A percentile compares a stretch with the other conserved stretches of the same genome.
These are phyloP conservation scores for Acrossocheilus fasciatus DNA, from an alignment of 2,797 vertebrate species.

Conservation along the genomic window DNA sequence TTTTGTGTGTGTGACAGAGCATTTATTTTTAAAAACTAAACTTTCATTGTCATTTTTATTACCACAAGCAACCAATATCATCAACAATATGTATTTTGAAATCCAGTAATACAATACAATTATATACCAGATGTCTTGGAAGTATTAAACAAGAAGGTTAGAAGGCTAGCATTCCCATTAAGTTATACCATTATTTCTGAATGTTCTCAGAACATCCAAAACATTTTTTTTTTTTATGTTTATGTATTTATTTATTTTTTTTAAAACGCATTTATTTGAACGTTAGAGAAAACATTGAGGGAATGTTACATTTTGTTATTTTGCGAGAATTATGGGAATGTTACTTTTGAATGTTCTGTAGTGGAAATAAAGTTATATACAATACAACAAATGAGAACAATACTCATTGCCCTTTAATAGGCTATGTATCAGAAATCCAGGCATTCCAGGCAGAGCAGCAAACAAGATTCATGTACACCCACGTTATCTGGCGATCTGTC, in stretches of 20 bases:
- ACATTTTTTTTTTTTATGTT: too few species aligned
- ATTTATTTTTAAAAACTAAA: not conserved
- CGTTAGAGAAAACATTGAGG: not conserved
- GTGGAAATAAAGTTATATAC: not conserved
- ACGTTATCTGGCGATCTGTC: not conserved
- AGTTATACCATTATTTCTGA: too few species aligned
- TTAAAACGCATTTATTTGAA: not conserved
- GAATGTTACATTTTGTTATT: not conserved
- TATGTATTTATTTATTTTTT: too few species aligned
- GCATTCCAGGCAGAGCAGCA: not conserved
- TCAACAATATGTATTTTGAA: not conserved
- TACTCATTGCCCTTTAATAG: not conserved
- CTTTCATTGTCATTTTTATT: not conserved
- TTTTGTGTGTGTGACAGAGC: not conserved
- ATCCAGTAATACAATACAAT: not conserved
- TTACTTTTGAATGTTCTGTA: not conserved
- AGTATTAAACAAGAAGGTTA: too few species aligned
- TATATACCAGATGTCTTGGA: not conserved
- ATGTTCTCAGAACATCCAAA: not conserved
- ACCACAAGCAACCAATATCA: not conserved
- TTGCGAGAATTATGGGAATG: not conserved
- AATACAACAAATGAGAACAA: not conserved
- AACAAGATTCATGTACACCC: constrained; percentile 21
- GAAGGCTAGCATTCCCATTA: not conserved
- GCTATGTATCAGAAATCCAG: not conserved